These are phyloP conservation scores for Tapera naevia DNA, from an alignment of 2,797 vertebrate species.

Conservation along the genomic window DNA sequence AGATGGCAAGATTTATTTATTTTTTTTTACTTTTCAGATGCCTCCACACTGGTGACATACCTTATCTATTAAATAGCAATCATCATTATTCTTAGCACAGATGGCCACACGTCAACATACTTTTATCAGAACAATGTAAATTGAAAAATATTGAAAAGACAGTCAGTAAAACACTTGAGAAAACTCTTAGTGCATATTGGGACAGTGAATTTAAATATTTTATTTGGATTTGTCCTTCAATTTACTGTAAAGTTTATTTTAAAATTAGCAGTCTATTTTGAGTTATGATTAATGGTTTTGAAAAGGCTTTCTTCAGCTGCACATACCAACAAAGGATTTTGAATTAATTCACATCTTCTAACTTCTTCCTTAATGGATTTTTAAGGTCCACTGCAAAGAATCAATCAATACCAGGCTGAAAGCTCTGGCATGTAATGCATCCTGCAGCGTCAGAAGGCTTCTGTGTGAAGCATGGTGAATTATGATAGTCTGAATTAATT, in stretches of 20 bases:
- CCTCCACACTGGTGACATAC: background rate
- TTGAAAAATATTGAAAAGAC: background rate
- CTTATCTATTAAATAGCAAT: background rate
- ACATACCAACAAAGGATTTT: conserved; percentile 47
- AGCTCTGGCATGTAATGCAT: background rate
- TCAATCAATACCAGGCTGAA: conserved; percentile 52
- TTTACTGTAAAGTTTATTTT: conserved; percentile 51
- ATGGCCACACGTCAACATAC: background rate
- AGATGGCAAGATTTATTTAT: background rate
- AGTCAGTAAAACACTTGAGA: background rate
- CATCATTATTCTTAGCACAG: background rate
- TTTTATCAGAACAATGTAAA: conserved; percentile 51
- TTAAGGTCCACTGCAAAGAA: conserved; percentile 71
- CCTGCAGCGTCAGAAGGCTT: conserved; percentile 1
- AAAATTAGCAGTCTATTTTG: conserved; percentile 47
- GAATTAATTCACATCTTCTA: conserved; percentile 73
- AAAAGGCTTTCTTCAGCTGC: conserved; percentile 45
- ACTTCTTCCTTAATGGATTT: conserved; percentile 66
- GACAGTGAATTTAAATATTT: background rate
- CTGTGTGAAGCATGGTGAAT: background rate
- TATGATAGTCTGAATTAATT: background rate
- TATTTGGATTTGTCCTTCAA: conserved; percentile 23
- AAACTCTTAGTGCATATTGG: background rate
- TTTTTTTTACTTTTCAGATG: background rate
- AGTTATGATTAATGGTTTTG: conserved; percentile 67